Evolutionary conservation across 2,888 invertebrate genomes (phyloP).

Genomic region (Augochlorella aurata): DNA sequence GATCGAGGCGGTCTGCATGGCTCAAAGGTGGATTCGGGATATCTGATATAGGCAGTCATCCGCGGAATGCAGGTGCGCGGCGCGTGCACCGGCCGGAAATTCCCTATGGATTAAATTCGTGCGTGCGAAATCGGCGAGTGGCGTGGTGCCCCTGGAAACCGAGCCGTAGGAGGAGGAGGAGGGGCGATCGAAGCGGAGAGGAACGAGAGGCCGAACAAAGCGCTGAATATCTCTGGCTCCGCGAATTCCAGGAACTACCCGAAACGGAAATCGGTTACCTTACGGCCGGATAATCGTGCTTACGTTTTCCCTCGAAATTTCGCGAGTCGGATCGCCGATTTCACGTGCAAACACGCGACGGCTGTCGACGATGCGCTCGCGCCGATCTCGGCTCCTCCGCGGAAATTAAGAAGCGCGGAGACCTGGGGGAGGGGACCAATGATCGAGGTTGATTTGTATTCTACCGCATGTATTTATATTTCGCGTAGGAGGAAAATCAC

Average conservation of each 20-base stretch:
- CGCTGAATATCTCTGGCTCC: constrained; percentile 41
- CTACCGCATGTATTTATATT: too few species aligned
- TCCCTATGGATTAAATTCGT: constrained; percentile 67
- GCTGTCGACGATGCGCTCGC: too few species aligned
- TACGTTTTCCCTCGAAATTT: constrained; percentile 23
- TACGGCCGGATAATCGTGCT: not conserved
- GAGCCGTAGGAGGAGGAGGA: not conserved
- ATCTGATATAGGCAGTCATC: constrained; percentile 54
- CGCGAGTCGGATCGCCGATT: not conserved
- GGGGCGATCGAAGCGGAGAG: not conserved
- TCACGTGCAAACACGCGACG: not conserved
- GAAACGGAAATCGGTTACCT: constrained; percentile 55
- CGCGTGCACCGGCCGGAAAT: constrained; percentile 56
- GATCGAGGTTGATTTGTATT: too few species aligned
- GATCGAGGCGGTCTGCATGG: constrained; percentile 54
- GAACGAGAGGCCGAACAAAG: constrained; percentile 15
- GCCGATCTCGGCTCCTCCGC: too few species aligned
- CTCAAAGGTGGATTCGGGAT: constrained; percentile 60
- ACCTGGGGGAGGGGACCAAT: too few species aligned
- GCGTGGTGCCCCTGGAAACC: constrained; percentile 8
- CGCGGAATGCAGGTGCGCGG: constrained; percentile 40
- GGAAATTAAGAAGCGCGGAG: too few species aligned
- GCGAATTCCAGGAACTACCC: constrained; percentile 53
- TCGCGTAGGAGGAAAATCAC: too few species aligned
- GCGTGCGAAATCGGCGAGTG: constrained; percentile 54